A percentile compares a stretch with the other conserved stretches of the same genome.
Evolutionary conservation across 2,888 invertebrate species (phyloP).

Genomic region (Cantharis rustica): DNA sequence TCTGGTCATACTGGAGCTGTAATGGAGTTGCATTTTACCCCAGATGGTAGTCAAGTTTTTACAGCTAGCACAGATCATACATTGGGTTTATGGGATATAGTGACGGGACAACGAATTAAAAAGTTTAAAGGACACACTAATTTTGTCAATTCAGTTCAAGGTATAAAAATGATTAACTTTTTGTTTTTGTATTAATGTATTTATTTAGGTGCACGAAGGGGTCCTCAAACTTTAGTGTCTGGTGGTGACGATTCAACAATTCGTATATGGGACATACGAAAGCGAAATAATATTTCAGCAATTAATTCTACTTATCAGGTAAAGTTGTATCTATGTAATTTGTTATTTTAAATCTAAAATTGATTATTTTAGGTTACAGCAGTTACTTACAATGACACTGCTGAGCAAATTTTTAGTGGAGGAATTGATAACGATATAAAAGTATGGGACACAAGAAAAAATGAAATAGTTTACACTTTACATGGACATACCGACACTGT

Average conservation of each 20-base stretch:
- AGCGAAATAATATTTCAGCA: constrained; percentile 76
- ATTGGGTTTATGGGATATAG: constrained; percentile 93
- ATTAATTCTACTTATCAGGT: constrained; percentile 72
- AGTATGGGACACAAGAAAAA: constrained; percentile 95
- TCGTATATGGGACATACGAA: constrained; percentile 90
- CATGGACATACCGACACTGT: constrained; percentile 95
- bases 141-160: constrained; percentile 76
- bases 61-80: constrained; percentile 95
- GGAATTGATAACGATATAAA: constrained; percentile 98
- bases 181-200: neutral
- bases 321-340: neutral
- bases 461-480: constrained; percentile 80
- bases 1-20: constrained; percentile 94
- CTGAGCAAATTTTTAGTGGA: constrained; percentile 91
- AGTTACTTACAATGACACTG: constrained; percentile 92
- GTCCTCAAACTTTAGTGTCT: constrained; percentile 88
- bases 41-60: constrained; percentile 83
- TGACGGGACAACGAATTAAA: constrained; percentile 84
- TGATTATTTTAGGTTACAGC: constrained; percentile 65
- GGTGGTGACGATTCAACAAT: constrained; percentile 95
- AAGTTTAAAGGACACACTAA: constrained; percentile 84
- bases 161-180: constrained; percentile 41
- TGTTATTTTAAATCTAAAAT: neutral
- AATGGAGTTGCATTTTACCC: constrained; percentile 88
- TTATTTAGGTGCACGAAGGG: constrained; percentile 74